Percentiles rank a stretch among this genome's conserved stretches.
Evolutionary conservation across 2,888 invertebrate species (phyloP).

Genomic region (Torymus aiolomorphi): DNA sequence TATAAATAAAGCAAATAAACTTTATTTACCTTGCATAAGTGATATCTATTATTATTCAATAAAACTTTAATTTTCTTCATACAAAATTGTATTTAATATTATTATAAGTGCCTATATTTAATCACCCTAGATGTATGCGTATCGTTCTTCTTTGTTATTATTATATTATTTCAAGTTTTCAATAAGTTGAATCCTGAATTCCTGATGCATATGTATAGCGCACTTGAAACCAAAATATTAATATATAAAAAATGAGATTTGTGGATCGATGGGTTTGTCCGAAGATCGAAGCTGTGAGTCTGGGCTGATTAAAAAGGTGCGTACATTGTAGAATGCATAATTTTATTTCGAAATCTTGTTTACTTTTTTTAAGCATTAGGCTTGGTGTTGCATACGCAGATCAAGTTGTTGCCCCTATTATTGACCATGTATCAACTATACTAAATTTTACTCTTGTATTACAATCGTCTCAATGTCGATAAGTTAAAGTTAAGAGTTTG

Average conservation of each 20-base stretch:
- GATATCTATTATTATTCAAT: constrained; percentile 9
- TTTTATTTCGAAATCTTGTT: constrained; percentile 46
- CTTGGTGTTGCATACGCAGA: constrained; percentile 34
- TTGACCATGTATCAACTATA: constrained; percentile 50
- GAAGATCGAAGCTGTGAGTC: constrained; percentile 56
- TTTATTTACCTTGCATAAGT: not conserved
- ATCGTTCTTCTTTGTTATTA: constrained; percentile 60
- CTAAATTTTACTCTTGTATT: constrained; percentile 9
- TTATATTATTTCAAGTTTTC: constrained; percentile 66
- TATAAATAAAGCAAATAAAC: constrained; percentile 23
- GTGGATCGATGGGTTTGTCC: constrained; percentile 50
- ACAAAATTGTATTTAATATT: constrained; percentile 67
- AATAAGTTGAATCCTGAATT: constrained; percentile 67
- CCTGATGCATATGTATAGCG: not conserved
- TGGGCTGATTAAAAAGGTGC: constrained; percentile 58
- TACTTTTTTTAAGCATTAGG: constrained; percentile 47
- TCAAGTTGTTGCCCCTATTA: constrained; percentile 40
- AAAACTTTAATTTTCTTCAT: constrained; percentile 58
- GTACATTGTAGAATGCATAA: constrained; percentile 57
- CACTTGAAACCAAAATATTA: constrained; percentile 17
- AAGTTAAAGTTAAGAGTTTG: no score
- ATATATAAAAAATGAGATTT: constrained; percentile 40
- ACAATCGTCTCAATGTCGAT: no score
- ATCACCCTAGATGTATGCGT: constrained; percentile 66
- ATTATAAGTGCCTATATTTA: constrained; percentile 54